These are phyloP conservation scores for Chloroceryle inda DNA, from an alignment of 2,797 vertebrate species.

Conservation along the genomic window DNA sequence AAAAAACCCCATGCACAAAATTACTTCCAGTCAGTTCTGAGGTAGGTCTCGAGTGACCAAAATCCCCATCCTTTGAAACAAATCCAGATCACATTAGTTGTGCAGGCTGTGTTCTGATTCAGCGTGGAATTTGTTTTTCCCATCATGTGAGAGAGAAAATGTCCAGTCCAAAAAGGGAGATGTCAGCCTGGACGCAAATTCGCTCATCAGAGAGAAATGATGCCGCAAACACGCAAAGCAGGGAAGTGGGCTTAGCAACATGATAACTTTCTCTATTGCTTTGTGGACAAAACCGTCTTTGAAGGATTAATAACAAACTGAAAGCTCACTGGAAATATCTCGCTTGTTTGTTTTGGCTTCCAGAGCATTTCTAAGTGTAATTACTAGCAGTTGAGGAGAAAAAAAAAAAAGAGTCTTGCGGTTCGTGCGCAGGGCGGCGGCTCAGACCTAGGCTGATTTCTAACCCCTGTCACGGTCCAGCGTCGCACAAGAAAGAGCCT, in stretches of 20 bases:
- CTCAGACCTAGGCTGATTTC: neutral
- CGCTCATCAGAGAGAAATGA: neutral
- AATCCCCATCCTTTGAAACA: neutral
- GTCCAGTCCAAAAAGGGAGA: neutral
- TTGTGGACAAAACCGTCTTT: neutral
- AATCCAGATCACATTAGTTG: neutral
- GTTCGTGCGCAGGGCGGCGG: neutral
- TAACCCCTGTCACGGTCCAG: neutral
- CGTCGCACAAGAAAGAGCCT: neutral
- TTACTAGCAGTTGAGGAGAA: neutral
- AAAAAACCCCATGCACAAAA: neutral
- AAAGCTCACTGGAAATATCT: constrained; percentile 40
- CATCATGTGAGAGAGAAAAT: neutral
- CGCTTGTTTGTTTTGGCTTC: constrained; percentile 50
- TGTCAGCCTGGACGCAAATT: neutral
- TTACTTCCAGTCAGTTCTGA: neutral
- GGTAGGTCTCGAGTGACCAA: neutral
- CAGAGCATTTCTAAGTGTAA: constrained; percentile 1
- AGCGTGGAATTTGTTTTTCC: neutral
- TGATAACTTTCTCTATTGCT: neutral
- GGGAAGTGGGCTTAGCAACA: neutral
- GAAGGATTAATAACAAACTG: constrained; percentile 7
- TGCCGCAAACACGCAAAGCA: neutral
- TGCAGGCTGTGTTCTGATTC: neutral
- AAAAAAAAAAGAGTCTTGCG: neutral